Conservation (phyloP, 2,888 invertebrate genomes). For the Aleiodes alternator region DNA sequence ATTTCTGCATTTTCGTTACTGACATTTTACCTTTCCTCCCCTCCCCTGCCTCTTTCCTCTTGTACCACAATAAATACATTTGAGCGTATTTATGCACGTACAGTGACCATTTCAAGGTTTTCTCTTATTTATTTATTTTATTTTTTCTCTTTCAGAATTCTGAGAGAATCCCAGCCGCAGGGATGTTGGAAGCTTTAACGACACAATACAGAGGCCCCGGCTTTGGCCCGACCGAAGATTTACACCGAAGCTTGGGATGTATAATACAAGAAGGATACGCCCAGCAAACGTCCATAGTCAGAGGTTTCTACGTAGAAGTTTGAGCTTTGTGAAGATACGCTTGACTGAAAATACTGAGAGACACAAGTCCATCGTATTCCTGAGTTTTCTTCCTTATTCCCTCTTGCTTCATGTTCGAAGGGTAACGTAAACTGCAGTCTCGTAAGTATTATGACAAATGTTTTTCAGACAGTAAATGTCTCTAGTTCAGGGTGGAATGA, state of each 20-base stretch:
- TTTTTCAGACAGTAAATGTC: slow-evolving; percentile 73
- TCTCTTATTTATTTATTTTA: background rate
- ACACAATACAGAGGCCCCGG: slow-evolving; percentile 34
- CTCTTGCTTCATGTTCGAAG: no score
- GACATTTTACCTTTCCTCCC: background rate
- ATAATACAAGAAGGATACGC: slow-evolving; percentile 17
- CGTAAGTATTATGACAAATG: slow-evolving; percentile 68
- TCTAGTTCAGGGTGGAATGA: slow-evolving; percentile 70
- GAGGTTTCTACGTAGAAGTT: slow-evolving; percentile 3
- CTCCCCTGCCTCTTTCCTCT: background rate
- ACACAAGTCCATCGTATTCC: slow-evolving; percentile 7
- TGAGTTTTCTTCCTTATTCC: background rate
- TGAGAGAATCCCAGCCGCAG: background rate
- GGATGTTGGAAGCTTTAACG: slow-evolving; percentile 27
- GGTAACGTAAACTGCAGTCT: slow-evolving; percentile 3
- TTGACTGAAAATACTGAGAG: slow-evolving; percentile 5
- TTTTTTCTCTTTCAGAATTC: slow-evolving; percentile 1
- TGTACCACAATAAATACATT: background rate
- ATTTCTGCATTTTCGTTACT: background rate
- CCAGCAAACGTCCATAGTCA: slow-evolving; percentile 14
- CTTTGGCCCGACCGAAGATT: slow-evolving; percentile 22
- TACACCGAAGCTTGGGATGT: slow-evolving; percentile 18
- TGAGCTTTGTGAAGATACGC: slow-evolving; percentile 8
- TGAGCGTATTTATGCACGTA: slow-evolving; percentile 7
- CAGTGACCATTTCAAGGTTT: slow-evolving; percentile 1